A percentile compares a stretch with the other conserved stretches of the same genome.
Evolutionary conservation across 2,888 invertebrate genomes (phyloP).

Genomic region (Drosophila anceps): DNA sequence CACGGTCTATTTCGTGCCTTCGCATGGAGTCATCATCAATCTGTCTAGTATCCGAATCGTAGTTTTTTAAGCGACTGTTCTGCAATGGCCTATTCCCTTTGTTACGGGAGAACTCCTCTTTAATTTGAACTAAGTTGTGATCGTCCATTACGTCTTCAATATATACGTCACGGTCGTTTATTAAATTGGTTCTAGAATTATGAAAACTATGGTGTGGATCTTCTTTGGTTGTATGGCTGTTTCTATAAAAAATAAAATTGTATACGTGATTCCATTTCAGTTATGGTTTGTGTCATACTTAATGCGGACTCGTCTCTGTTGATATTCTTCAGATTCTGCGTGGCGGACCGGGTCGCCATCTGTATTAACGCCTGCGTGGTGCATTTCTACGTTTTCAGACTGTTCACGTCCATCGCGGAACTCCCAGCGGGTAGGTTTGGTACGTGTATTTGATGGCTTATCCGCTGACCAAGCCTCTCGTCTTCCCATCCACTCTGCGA

Average conservation of each 20-base stretch:
- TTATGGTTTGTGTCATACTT: constrained; percentile 60
- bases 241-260: constrained; percentile 66
- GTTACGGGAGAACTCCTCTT: constrained; percentile 69
- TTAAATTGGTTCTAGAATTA: constrained; percentile 85
- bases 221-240: constrained; percentile 84
- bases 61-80: constrained; percentile 59
- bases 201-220: constrained; percentile 84
- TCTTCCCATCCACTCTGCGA: constrained; percentile 90
- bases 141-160: constrained; percentile 83
- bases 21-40: constrained; percentile 90
- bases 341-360: constrained; percentile 69
- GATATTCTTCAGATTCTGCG: constrained; percentile 83
- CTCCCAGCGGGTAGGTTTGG: constrained; percentile 90
- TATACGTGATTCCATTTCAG: neutral
- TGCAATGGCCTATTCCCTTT: constrained; percentile 80
- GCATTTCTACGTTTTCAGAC: constrained; percentile 85
- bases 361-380: constrained; percentile 55
- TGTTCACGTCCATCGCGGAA: constrained; percentile 88
- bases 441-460: constrained; percentile 88
- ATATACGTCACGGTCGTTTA: constrained; percentile 84
- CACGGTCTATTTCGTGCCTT: constrained; percentile 91
- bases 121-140: constrained; percentile 66
- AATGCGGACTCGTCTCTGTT: constrained; percentile 83
- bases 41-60: constrained; percentile 85
- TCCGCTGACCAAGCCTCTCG: constrained; percentile 96